These are phyloP conservation scores for Acyrthosiphon pisum DNA, from an alignment of 1,140 invertebrate genomes.

Conservation along the genomic window DNA sequence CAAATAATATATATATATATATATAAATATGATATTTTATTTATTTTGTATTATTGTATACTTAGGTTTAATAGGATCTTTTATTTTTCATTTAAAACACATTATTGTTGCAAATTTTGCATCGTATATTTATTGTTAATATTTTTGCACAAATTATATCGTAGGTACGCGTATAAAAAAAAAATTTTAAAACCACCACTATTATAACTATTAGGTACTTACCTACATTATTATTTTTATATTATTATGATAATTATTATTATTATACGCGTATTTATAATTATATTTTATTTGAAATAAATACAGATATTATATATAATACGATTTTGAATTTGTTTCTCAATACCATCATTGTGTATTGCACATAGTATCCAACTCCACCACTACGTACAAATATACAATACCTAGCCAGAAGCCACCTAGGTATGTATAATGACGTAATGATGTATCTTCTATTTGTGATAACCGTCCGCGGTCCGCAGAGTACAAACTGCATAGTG, in stretches of 20 bases:
- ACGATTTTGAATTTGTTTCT: background rate
- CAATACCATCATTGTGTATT: background rate
- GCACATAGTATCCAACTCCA: background rate
- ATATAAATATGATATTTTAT: too few species aligned
- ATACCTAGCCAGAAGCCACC: too few species aligned
- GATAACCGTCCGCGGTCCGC: too few species aligned
- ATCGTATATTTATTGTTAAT: background rate
- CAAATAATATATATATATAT: background rate
- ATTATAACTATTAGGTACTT: background rate
- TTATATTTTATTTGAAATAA: constrained; percentile 20
- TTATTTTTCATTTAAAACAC: background rate
- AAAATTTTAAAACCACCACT: background rate
- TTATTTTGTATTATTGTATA: background rate
- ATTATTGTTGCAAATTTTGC: background rate
- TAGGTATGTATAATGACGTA: too few species aligned
- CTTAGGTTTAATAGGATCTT: background rate
- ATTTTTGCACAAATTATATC: constrained; percentile 15
- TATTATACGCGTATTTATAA: constrained; percentile 13
- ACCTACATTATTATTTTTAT: background rate
- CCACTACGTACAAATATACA: too few species aligned
- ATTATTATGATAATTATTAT: constrained; percentile 2
- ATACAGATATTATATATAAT: background rate
- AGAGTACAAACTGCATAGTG: too few species aligned
- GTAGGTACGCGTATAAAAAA: background rate
- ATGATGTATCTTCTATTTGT: too few species aligned